Percentiles rank a stretch among this genome's conserved stretches.
Evolutionary conservation across 2,797 vertebrate species (phyloP).

Genomic region (Acanthopagrus latus): DNA sequence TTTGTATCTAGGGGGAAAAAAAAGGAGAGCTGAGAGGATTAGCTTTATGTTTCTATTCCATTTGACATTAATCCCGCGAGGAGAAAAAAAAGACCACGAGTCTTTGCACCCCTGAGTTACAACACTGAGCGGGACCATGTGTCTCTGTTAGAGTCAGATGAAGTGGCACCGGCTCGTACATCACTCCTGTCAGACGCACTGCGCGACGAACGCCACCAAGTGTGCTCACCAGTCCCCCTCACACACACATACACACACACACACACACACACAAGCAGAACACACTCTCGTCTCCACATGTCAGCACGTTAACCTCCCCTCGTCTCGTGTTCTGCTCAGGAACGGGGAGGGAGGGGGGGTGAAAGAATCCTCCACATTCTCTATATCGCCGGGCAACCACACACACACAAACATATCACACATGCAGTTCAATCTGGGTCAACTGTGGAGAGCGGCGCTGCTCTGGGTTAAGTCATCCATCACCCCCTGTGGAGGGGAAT

Average conservation of each 20-base stretch:
- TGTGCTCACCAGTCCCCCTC: not conserved
- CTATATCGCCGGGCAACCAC: constrained; percentile 37
- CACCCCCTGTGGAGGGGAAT: constrained; percentile 62
- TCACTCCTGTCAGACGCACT: constrained; percentile 56
- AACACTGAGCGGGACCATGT: constrained; percentile 46
- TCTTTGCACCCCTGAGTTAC: constrained; percentile 61
- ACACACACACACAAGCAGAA: not conserved
- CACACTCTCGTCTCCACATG: not conserved
- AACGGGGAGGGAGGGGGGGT: not conserved
- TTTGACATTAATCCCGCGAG: constrained; percentile 80
- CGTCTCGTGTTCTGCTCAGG: not conserved
- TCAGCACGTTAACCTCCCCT: constrained; percentile 26
- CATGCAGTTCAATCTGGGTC: constrained; percentile 69
- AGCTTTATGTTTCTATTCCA: constrained; percentile 76
- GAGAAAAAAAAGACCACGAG: constrained; percentile 47
- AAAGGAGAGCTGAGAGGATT: constrained; percentile 79
- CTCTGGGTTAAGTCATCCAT: constrained; percentile 73
- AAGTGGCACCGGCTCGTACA: constrained; percentile 63
- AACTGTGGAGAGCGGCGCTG: constrained; percentile 45
- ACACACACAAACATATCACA: constrained; percentile 46
- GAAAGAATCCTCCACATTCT: constrained; percentile 4
- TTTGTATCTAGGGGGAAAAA: constrained; percentile 75
- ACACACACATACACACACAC: constrained; percentile 10
- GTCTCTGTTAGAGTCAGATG: constrained; percentile 67
- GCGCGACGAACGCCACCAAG: not conserved